Evolutionary conservation across 1,140 invertebrate genomes (phyloP), one percentile per base, ranked within the genome.

Genomic region (Lutraria rhynchaena): DNA sequence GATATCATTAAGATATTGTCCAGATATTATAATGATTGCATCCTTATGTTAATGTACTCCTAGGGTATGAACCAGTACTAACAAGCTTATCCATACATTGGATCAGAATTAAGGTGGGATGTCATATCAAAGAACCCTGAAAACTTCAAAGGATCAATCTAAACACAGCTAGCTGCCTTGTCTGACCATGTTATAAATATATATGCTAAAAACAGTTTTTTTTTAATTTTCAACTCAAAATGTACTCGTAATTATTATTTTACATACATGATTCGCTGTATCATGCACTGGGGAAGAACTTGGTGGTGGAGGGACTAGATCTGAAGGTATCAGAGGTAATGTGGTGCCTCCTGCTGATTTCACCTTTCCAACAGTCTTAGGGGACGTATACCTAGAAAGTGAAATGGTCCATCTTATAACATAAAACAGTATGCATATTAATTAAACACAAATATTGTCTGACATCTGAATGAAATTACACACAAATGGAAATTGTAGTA

Each of bases 261-360:
- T n/a, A n/a, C n/a, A n/a, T 29, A 73, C 67, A 37, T 73, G 69
- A 4, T 61, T 29, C 33, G 55, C 65, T 44, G 63, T 31, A 19
- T 58, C 73, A 22, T 53, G 74, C 0, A 78, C 82, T 9, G 85
- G 84, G 7, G 83, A 81, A 15, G 84, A 81, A 29, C 63, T 76
- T 3, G 87, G 85, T 22, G 84, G 84, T 33, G 83, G 85, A 17
- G 85, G 87, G n/a, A 87, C 70, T n/a, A 75, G 11, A 33, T 81
- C 70, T 51, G 53, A 84, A 55, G 82, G 74, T 11, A 85, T 65
- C 65, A 73, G 2, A 19, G 70, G 70, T 35, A 83, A 58, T 37
- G 24, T 35, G 3, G 55, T 73, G 13, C 69, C 53, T 57, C 53
- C 46, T 3, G 46, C 76, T 11, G 65, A 80, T 57, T 69, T 80